These are phyloP conservation scores for Pampusana beccarii DNA, from an alignment of 2,113 vertebrate species.

Conservation along the genomic window DNA sequence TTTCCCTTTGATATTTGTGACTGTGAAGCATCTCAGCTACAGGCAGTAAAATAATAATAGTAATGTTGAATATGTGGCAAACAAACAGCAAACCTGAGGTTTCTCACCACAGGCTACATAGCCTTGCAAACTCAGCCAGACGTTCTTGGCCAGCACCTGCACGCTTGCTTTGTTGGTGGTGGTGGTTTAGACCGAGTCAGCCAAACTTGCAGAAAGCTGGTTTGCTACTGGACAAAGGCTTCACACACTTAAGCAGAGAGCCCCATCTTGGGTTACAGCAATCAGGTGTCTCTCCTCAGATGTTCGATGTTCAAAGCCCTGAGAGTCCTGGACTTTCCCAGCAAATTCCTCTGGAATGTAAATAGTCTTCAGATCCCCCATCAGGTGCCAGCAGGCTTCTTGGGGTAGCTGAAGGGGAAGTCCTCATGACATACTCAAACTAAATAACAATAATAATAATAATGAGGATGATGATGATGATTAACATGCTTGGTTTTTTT, in stretches of 20 bases:
- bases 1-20: conserved; percentile 25
- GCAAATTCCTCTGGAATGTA: conserved; percentile 76
- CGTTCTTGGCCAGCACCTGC: not conserved
- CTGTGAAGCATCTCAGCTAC: not conserved
- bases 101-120: not conserved
- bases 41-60: not conserved
- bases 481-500: not conserved
- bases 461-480: not conserved
- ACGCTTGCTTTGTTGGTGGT: not conserved
- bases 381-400: conserved; percentile 64
- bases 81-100: not conserved
- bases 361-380: conserved; percentile 65
- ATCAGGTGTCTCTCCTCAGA: conserved; percentile 48
- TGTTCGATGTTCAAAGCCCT: conserved; percentile 59
- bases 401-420: conserved; percentile 45
- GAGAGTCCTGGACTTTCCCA: conserved; percentile 77
- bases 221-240: conserved; percentile 19
- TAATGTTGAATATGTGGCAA: not conserved
- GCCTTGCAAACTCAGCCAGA: not conserved
- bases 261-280: not conserved
- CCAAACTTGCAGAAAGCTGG: not conserved
- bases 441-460: not conserved
- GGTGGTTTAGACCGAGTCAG: not conserved
- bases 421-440: conserved; percentile 18
- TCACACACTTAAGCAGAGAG: not conserved